Conservation (phyloP, 1,140 invertebrate genomes). For the Drosophila sturtevanti region DNA sequence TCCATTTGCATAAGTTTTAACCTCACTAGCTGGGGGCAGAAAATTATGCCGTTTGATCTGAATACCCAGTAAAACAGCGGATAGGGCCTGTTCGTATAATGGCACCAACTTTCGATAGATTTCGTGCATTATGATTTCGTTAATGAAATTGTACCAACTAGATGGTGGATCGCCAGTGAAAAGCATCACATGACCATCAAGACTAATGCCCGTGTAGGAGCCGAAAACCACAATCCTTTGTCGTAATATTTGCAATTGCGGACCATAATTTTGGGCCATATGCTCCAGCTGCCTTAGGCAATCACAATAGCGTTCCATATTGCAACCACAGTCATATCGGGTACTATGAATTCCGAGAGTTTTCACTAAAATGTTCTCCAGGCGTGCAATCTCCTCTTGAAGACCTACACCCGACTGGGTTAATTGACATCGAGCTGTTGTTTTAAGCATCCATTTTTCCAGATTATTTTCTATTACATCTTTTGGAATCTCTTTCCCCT, state of each 20-base stretch:
- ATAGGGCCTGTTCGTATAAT: slow-evolving; percentile 91
- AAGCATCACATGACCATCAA: slow-evolving; percentile 93
- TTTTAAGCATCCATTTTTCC: slow-evolving; percentile 85
- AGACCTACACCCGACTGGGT: slow-evolving; percentile 74
- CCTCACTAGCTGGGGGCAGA: slow-evolving; percentile 90
- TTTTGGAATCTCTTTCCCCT: neutral
- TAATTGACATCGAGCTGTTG: slow-evolving; percentile 12
- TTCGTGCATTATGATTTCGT: slow-evolving; percentile 90
- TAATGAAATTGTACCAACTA: slow-evolving; percentile 93
- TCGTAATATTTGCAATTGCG: slow-evolving; percentile 86
- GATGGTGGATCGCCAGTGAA: slow-evolving; percentile 94
- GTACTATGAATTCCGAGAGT: slow-evolving; percentile 85
- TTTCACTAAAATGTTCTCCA: slow-evolving; percentile 84
- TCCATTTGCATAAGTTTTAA: slow-evolving; percentile 90
- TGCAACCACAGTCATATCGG: slow-evolving; percentile 92
- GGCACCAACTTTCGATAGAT: slow-evolving; percentile 88
- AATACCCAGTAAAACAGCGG: slow-evolving; percentile 90
- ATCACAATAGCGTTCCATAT: slow-evolving; percentile 91
- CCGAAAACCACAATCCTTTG: slow-evolving; percentile 91
- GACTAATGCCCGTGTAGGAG: slow-evolving; percentile 92
- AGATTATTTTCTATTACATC: neutral
- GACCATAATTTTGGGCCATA: slow-evolving; percentile 87
- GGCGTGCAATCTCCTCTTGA: slow-evolving; percentile 85
- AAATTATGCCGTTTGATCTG: slow-evolving; percentile 93
- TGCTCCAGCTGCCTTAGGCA: slow-evolving; percentile 89